Conservation (phyloP, 1,140 invertebrate species). For the Branchinecta lindahli region DNA sequence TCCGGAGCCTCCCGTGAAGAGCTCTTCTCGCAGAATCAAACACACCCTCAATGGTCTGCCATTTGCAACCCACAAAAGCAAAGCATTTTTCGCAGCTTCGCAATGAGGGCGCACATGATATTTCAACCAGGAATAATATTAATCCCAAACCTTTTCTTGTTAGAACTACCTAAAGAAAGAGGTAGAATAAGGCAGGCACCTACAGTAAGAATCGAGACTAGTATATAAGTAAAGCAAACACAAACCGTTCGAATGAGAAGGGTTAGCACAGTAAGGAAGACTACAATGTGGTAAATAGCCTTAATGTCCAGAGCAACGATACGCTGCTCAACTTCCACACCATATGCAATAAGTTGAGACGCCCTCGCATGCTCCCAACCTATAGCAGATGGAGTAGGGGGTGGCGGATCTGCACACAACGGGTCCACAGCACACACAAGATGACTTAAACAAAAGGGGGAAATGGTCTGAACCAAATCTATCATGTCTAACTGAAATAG, state of each 20-base stretch:
- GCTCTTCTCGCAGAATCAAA: conserved; percentile 8
- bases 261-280: conserved; percentile 8
- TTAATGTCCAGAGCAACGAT: background rate
- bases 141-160: background rate
- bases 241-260: background rate
- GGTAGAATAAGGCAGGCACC: too few relatives aligned
- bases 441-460: conserved; percentile 5
- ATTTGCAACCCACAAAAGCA: too few relatives aligned
- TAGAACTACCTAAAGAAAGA: conserved; percentile 3
- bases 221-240: background rate
- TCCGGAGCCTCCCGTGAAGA: conserved; percentile 4
- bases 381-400: too few relatives aligned
- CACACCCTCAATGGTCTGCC: background rate
- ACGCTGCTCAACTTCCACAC: too few relatives aligned
- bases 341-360: too few relatives aligned
- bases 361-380: too few relatives aligned
- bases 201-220: too few relatives aligned
- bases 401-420: too few relatives aligned
- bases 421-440: background rate
- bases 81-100: too few relatives aligned
- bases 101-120: background rate
- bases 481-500: conserved; percentile 2
- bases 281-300: background rate
- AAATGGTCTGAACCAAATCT: background rate
- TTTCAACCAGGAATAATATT: conserved; percentile 5